These are phyloP conservation scores for Hemibagrus wyckioides DNA, from an alignment of 2,113 vertebrate genomes.

Conservation along the genomic window DNA sequence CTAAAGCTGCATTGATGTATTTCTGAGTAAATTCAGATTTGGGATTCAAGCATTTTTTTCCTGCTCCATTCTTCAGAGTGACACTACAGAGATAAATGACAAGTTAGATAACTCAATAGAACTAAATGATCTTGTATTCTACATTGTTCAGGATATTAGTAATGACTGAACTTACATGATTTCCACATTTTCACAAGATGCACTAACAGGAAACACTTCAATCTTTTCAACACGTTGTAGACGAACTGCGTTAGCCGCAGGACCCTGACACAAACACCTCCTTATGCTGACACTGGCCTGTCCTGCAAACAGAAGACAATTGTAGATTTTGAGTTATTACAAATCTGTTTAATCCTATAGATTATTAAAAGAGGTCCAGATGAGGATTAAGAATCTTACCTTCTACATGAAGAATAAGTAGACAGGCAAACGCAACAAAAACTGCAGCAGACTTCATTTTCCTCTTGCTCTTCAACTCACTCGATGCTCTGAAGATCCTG, in stretches of 20 bases:
- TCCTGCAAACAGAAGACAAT: constrained; percentile 28
- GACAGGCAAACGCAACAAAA: too few species aligned
- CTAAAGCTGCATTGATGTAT: constrained; percentile 1
- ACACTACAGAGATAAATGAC: constrained; percentile 35
- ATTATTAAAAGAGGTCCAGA: neutral
- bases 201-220: constrained; percentile 34
- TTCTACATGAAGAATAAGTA: too few species aligned
- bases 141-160: neutral
- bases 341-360: neutral
- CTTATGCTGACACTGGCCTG: neutral
- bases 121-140: neutral
- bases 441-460: neutral
- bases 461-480: neutral
- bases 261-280: constrained; percentile 45
- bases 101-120: neutral
- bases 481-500: neutral
- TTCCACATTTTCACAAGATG: constrained; percentile 42
- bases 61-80: constrained; percentile 41
- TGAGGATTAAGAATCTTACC: too few species aligned
- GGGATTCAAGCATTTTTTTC: constrained; percentile 49
- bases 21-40: constrained; percentile 35
- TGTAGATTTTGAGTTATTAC: neutral
- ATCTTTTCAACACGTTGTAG: constrained; percentile 31
- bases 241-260: neutral
- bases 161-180: constrained; percentile 37